Evolutionary conservation across 1,140 invertebrate species (phyloP), one percentile per base, ranked within the genome.

Genomic region (Apis cerana): DNA sequence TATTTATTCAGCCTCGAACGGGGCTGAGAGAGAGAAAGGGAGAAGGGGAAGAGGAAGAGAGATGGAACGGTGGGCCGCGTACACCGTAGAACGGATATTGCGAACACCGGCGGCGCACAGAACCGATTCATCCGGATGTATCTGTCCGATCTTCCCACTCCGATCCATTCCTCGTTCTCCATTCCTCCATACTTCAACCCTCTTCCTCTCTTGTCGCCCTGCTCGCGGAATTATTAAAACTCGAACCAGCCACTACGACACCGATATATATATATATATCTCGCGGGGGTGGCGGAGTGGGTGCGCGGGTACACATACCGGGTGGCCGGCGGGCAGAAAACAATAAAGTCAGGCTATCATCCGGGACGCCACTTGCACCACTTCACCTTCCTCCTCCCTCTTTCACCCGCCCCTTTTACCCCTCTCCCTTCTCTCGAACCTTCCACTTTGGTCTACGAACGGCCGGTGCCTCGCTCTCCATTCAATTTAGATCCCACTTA

Each of bases 401-500:
- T 48, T 13, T 27, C 27, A 27, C 27, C 33, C 33, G 33, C 33
- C 19, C 7, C 68, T 33, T 61, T 33, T 21, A 54, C 27, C 65
- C 65, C 27, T n/a, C 65, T 48, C 13, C 11, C 11, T 12, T 58
- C 52, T 56, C 69, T 21, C 62, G 54, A 70, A 75, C 54, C 86
- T 83, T 78, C 79, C 83, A 84, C 82, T 87, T 87, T 58, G 78
- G 83, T 79, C 83, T 56, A 82, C 79, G 80, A 70, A 50, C 71
- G 69, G 70, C 64, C 78, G 52, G 65, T 87, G 67, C 80, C 33
- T 82, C 84, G 80, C 89, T 90, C 89, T 90, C 84, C 88, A 90
- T 90, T 90, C 85, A 90, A 90, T 90, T 90, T 89, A 85, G 89
- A 88, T 89, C 89, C 89, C 86, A 86, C 88, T 89, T 88, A 88